phyloP scores from a whole-genome alignment of 2,888 invertebrate genomes.

The Tipula confusa region DNA sequence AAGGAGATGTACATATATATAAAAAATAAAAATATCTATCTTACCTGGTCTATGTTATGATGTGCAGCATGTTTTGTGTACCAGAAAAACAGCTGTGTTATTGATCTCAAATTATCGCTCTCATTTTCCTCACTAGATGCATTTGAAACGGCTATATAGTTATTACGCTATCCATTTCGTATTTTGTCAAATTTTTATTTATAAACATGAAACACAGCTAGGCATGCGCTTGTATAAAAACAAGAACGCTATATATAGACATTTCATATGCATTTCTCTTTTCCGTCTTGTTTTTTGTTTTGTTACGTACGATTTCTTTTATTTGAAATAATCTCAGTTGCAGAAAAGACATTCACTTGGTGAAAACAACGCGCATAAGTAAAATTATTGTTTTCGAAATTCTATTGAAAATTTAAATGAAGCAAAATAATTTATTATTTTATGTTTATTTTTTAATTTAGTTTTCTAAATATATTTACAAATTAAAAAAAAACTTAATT shows the following conservation, averaged over 20 bases:
- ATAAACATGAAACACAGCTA: not conserved
- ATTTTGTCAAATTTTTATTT: not conserved
- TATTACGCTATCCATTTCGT: not conserved
- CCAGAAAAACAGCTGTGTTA: not conserved
- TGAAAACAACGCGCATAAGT: not conserved
- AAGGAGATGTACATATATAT: not conserved
- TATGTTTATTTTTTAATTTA: not conserved
- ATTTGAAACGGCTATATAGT: not conserved
- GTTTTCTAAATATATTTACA: not conserved
- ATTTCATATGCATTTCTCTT: not conserved
- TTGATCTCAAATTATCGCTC: not conserved
- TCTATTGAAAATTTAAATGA: not conserved
- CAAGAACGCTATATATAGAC: not conserved
- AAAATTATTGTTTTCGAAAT: not conserved
- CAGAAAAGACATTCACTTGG: not conserved
- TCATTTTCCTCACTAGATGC: not conserved
- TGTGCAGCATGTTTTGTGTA: not conserved
- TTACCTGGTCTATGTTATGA: no score
- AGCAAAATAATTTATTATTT: not conserved
- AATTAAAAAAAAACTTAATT: not conserved
- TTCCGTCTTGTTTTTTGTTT: not conserved
- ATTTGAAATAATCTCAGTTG: not conserved
- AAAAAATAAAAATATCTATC: not conserved
- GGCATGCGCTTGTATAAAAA: not conserved
- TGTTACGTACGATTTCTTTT: not conserved